A percentile compares a stretch with the other conserved stretches of the same genome.
These are phyloP conservation scores for Naja naja DNA, from an alignment of 2,113 vertebrate species.

Conservation along the genomic window DNA sequence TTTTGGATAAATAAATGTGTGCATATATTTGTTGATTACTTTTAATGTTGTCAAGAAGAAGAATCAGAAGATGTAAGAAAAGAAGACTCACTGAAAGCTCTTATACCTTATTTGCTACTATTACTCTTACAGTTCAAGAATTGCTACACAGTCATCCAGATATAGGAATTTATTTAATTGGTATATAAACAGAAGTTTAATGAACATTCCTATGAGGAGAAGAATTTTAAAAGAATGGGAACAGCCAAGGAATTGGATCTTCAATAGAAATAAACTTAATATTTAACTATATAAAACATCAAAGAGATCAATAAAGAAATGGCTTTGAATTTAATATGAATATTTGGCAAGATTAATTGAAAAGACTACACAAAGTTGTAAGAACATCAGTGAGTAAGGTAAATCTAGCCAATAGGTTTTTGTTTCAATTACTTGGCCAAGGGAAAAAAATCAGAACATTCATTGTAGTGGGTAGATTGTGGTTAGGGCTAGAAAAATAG, in stretches of 20 bases:
- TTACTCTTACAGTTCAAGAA: background rate
- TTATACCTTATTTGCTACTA: background rate
- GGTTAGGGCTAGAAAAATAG: background rate
- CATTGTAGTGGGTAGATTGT: background rate
- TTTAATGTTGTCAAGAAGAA: background rate
- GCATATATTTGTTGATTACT: background rate
- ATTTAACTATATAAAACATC: background rate
- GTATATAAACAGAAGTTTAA: background rate
- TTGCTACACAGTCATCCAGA: background rate
- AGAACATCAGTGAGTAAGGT: background rate
- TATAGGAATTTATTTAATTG: background rate
- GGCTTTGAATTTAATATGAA: background rate
- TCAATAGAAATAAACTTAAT: background rate
- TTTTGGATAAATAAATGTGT: background rate
- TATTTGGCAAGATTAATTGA: background rate
- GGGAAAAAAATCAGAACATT: background rate
- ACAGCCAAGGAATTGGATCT: background rate
- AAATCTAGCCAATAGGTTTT: background rate
- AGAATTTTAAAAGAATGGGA: background rate
- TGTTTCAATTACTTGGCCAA: background rate
- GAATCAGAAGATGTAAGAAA: background rate
- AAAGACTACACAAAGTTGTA: background rate
- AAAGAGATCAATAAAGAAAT: background rate
- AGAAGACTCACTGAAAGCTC: background rate
- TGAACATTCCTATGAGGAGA: background rate